Evolutionary conservation across 2,888 invertebrate species (phyloP), one percentile per base, ranked within the genome.

Genomic region (Trachelus tabidus): DNA sequence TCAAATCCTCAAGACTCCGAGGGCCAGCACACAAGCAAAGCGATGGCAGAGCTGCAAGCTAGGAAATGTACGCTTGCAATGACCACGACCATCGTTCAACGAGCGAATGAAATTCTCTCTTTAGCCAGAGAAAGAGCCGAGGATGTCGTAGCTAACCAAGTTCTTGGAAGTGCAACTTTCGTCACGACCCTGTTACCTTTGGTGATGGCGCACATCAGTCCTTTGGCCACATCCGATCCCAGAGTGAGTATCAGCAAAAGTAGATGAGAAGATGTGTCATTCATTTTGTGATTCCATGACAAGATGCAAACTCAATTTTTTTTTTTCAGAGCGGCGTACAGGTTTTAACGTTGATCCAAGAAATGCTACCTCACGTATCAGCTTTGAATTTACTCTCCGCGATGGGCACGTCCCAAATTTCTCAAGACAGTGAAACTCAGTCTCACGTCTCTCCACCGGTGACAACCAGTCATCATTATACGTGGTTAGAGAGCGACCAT

Each of bases 401-500:
- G 4, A 90, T 91, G 87, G 92, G 92, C 80, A 90, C 92, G 68
- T 90, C 92, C 15, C 91, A 92, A 79, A 88, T 90, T 30, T 92
- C 92, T 1, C 90, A 91, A 74, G 92, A 92, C 73, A 90, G 88
- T 75, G 92, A 92, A 69, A 83, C 81, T 71, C 90, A 90, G 75
- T 76, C 85, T 4, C 89, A 90, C 75, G 83, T 85, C 77, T 74
- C 88, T 68, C 78, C 89, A 56, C 85, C 88, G 78, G 82, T 90
- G 76, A 85, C 88, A 75, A 97, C 97, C 1, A 96, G 97, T 80
- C 95, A 96, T 88, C 97, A 97, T 92, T 98, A 97, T 90, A 96
- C 97, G 6, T 95, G 97, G 93, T 95, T 98, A 1, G 99, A 99
- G 92, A 98, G 98, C 90, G 98, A 98, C 69, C 99, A 99, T 93